phyloP scores from a whole-genome alignment of 1,140 invertebrate species.

The Diploscapter pachys region DNA sequence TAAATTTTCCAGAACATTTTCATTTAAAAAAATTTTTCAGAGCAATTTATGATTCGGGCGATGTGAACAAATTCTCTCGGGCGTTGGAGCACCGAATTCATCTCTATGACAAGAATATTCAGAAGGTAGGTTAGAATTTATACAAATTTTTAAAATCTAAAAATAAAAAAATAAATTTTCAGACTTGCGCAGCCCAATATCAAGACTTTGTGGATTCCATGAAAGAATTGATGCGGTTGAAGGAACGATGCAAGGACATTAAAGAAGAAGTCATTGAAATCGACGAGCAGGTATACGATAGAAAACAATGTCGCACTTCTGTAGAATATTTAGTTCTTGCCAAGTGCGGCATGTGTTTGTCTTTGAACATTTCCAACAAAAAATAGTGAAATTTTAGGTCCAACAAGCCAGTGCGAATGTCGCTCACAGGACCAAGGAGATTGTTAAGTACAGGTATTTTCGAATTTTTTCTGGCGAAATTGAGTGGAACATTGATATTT shows the following conservation, averaged over 20 bases:
- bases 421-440: conserved; percentile 70
- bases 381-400: conserved; percentile 47
- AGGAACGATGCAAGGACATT: conserved; percentile 82
- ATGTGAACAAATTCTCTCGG: conserved; percentile 78
- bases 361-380: too few relatives aligned
- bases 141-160: too few relatives aligned
- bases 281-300: too few relatives aligned
- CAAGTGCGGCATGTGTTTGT: too few relatives aligned
- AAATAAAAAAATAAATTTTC: neutral
- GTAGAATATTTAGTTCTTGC: too few relatives aligned
- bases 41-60: conserved; percentile 80
- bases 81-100: conserved; percentile 85
- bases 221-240: conserved; percentile 84
- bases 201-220: conserved; percentile 97
- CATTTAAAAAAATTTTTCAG: conserved; percentile 62
- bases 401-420: conserved; percentile 63
- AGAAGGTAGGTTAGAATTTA: conserved; percentile 75
- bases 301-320: too few relatives aligned
- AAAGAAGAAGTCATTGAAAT: conserved; percentile 64
- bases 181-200: conserved; percentile 64
- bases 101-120: conserved; percentile 93
- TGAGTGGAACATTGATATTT: neutral
- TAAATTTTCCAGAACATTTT: too few relatives aligned
- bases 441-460: conserved; percentile 74
- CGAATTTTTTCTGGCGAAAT: conserved; percentile 11